Base-by-base conservation (phyloP, 1,140 invertebrate species). In the Popillia japonica region DNA sequence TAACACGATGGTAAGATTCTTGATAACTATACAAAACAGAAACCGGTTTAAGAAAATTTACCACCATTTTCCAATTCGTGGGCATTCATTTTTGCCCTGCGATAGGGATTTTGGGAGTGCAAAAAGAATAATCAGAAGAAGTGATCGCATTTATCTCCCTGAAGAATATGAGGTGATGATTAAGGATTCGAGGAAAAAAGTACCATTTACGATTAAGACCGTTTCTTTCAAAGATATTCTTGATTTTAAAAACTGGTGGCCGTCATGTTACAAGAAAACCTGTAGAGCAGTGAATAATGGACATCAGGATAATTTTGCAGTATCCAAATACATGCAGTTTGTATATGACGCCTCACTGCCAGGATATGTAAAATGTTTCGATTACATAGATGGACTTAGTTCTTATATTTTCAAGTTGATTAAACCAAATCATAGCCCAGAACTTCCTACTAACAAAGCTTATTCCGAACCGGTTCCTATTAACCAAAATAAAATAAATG, bases 31-130 rank as follows among this genome's bases (percentile, higher is more conserved):
- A 17, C 77, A 76, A 59, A 73, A 72, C 10, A 82, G 55, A 10
- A 77, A 78, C n/a, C 48, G 48, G 40, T 84, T 85, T 81, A 61
- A 77, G 17, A 79, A 79, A 48, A 83, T 83, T n/a, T 78, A 78
- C 40, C 79, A 85, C 27, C 64, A 83, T 78, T 86, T 84, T 78
- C 83, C 83, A 44, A 64, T 86, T 40, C 76, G 82, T 61, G 27
- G 84, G 83, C 83, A 86, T 79, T 83, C 82, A 40, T 86, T 84
- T 78, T 80, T 85, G 23, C 83, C 80, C 0, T 84, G 83, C 75
- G 84, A 87, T 75, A 72, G 83, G 40, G 79, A 84, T 61, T 34
- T 34, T 34, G 27, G 27, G 27, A 34, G 27, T 34, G 27, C 27
- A 34, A 34, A 34, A 34, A 34, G 27, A 34, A 34, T 34, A 34